phyloP scores from a whole-genome alignment of 2,113 vertebrate species.

The Tautogolabrus adspersus region DNA sequence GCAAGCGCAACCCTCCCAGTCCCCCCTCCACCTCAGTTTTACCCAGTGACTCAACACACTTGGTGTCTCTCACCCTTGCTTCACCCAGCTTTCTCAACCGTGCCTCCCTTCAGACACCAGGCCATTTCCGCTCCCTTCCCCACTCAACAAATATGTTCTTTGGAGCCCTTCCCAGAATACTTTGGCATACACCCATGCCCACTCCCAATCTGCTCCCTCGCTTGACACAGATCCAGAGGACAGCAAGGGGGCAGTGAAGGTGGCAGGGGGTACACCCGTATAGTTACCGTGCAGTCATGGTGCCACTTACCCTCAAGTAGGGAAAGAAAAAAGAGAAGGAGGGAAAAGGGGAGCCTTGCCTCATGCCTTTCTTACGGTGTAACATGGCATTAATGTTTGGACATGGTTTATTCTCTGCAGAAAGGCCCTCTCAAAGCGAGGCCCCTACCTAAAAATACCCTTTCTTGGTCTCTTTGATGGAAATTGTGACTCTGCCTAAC shows the following conservation, averaged over 20 bases:
- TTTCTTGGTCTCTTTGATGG: conserved; percentile 69
- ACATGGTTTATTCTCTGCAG: conserved; percentile 54
- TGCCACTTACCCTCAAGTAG: conserved; percentile 25
- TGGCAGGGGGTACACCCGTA: conserved; percentile 47
- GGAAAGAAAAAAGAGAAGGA: conserved; percentile 7
- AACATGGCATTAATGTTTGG: conserved; percentile 63
- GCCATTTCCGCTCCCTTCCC: conserved; percentile 88
- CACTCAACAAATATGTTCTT: conserved; percentile 87
- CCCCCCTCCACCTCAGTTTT: conserved; percentile 60
- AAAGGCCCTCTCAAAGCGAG: conserved; percentile 34
- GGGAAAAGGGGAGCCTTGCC: conserved; percentile 9
- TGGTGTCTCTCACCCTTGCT: conserved; percentile 58
- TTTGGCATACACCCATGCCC: conserved; percentile 80
- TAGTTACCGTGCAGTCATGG: conserved; percentile 51
- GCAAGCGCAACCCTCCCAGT: conserved; percentile 70
- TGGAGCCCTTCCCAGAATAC: conserved; percentile 85
- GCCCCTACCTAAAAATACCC: conserved; percentile 64
- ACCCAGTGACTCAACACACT: conserved; percentile 61
- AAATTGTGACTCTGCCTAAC: conserved; percentile 68
- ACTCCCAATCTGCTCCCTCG: conserved; percentile 79
- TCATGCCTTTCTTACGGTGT: conserved; percentile 29
- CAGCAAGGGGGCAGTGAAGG: conserved; percentile 71
- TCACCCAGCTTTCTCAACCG: conserved; percentile 62
- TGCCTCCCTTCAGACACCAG: conserved; percentile 78
- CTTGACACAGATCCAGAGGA: conserved; percentile 82